These are phyloP conservation scores for Spodoptera frugiperda DNA, from an alignment of 1,140 invertebrate species.

Conservation along the genomic window DNA sequence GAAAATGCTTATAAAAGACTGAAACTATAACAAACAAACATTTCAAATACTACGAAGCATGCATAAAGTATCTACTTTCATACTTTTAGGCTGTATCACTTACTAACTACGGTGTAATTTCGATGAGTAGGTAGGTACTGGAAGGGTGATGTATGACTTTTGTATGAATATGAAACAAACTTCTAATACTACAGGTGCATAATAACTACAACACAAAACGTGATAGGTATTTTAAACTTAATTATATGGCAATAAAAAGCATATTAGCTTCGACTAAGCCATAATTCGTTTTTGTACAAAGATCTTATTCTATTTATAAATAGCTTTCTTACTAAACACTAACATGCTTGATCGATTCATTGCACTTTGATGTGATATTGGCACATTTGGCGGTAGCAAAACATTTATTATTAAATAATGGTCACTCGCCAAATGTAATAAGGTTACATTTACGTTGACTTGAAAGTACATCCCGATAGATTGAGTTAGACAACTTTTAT, in stretches of 20 bases:
- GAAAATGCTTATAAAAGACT: no score
- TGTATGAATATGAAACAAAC: neutral
- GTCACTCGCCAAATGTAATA: constrained; percentile 14
- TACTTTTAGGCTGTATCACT: no score
- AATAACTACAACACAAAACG: constrained; percentile 9
- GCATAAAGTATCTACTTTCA: no score
- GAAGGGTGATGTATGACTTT: no score
- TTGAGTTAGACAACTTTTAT: constrained; percentile 10
- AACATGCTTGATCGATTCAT: constrained; percentile 40
- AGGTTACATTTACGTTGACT: constrained; percentile 30
- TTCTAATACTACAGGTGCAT: constrained; percentile 28
- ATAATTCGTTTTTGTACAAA: constrained; percentile 65
- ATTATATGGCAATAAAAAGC: constrained; percentile 64
- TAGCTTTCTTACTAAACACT: constrained; percentile 43
- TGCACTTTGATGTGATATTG: constrained; percentile 30
- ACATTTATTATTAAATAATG: neutral
- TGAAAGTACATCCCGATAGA: constrained; percentile 32
- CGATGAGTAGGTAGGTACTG: no score
- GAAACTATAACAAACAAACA: no score
- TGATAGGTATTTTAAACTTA: constrained; percentile 30
- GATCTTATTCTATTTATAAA: constrained; percentile 61
- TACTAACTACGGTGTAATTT: no score
- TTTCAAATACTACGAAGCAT: no score
- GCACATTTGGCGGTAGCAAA: constrained; percentile 4
- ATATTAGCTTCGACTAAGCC: constrained; percentile 53